Percentiles rank a stretch among this genome's conserved stretches.
These are phyloP conservation scores for Hymenochirus boettgeri DNA, from an alignment of 2,113 vertebrate genomes.

Conservation along the genomic window DNA sequence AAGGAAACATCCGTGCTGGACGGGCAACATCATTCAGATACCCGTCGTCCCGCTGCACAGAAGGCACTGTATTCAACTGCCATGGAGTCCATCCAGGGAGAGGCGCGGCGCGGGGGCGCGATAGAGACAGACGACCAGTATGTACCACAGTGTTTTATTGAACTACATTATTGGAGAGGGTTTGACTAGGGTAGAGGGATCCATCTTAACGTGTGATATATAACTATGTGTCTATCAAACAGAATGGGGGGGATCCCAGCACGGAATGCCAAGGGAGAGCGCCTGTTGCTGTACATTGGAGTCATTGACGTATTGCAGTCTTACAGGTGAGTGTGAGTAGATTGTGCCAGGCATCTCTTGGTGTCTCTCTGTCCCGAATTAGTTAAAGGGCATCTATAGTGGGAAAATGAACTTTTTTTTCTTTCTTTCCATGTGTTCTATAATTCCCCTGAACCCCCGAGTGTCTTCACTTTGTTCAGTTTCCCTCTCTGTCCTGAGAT, in stretches of 20 bases:
- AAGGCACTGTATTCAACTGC: conserved; percentile 88
- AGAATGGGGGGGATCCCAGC: conserved; percentile 94
- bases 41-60: conserved; percentile 68
- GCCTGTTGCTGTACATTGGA: conserved; percentile 86
- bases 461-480: no score
- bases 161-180: no score
- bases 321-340: conserved; percentile 79
- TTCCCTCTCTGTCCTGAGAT: no score
- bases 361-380: no score
- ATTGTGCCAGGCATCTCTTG: no score
- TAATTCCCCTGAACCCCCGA: no score
- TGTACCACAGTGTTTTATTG: conserved; percentile 47
- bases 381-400: no score
- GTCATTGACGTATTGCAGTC: conserved; percentile 94
- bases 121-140: conserved; percentile 79
- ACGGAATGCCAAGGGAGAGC: conserved; percentile 79
- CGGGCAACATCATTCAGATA: conserved; percentile 51
- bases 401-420: no score
- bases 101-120: conserved; percentile 62
- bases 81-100: conserved; percentile 89
- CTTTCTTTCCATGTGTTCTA: no score
- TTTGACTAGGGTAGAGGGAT: no score
- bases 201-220: no score
- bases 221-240: background rate
- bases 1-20: conserved; percentile 60